Base-by-base conservation (phyloP, 2,113 vertebrate genomes). In the Thryonomys swinderianus region DNA sequence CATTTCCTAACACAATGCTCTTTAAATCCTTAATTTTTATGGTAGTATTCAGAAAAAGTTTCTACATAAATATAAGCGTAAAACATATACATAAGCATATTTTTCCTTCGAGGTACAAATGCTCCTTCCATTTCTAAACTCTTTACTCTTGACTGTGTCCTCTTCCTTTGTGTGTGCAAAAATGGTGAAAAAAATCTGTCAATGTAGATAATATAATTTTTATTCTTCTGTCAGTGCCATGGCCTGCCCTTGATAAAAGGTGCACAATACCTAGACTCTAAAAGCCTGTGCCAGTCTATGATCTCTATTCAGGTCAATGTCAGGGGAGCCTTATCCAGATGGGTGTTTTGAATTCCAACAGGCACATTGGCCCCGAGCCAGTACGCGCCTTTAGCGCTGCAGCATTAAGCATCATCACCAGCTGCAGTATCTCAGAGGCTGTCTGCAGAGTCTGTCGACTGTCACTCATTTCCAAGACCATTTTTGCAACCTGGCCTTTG, bases 381-480 rank as follows among this genome's bases (percentile, higher is more conserved):
- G 27, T 0, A 82, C 73, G 66, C 48, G 34, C 89, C 73, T 94
- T 17, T 45, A 76, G 66, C 88, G 37, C 25, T 30, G 32, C 85
- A 88, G 74, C 6, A 7, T 88, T 81, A 64, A 92, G 89, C 0
- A 88, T 80, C 97, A 96, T 88, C 73, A 55, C 80, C 48, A 88
- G 85, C 59, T 97, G 34, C 59, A 93, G 6, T 71, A 73, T 78
- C 59, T 74, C 18, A 5, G 84, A 37, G 62, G 10, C 90, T 96
- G 55, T 84, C 78, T 91, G 53, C 73, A 92, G 76, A 97, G 86
- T 34, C 92, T 95, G 90, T 95, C 92, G 96, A 69, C 74, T 92
- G 85, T 92, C 73, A 71, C 48, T 23, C n/a, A 0, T 71, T 97
- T 82, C 30, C 37, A 95, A 93, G 89, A 93, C 21, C 79, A 16